These are phyloP conservation scores for Pygoscelis adeliae DNA, from an alignment of 2,113 vertebrate genomes.

Conservation along the genomic window DNA sequence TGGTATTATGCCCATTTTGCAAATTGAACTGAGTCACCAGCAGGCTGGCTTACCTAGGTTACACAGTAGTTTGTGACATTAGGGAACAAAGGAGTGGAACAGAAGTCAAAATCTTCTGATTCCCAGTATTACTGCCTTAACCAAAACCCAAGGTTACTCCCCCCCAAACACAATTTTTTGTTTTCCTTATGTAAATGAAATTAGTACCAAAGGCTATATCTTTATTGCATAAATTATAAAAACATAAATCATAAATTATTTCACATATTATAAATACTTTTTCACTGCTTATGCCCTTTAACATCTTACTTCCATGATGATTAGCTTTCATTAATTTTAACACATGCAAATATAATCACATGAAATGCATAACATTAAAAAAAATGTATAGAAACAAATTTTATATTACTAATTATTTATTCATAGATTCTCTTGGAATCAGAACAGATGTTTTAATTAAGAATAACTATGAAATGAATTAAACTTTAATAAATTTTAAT, in stretches of 20 bases:
- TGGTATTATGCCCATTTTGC: not conserved
- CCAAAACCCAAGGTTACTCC: accelerated
- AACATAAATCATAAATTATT: not conserved
- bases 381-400: conserved; percentile 43
- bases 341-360: conserved; percentile 9
- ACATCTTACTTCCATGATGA: not conserved
- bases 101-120: not conserved
- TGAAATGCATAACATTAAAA: conserved; percentile 17
- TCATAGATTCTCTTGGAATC: conserved; percentile 48
- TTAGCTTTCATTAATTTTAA: conserved; percentile 26
- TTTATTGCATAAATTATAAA: not conserved
- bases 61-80: not conserved
- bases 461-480: conserved; percentile 43
- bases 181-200: not conserved
- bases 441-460: conserved; percentile 70
- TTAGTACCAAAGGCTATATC: not conserved
- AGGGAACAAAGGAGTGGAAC: not conserved
- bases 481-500: conserved; percentile 31
- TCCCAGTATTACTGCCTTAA: not conserved
- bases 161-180: not conserved
- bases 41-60: not conserved
- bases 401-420: conserved; percentile 21
- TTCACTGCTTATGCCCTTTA: not conserved
- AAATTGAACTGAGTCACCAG: not conserved
- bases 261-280: not conserved